Evolutionary conservation across 2,888 invertebrate genomes (phyloP), one percentile per base, ranked within the genome.

Genomic region (Carabus problematicus): DNA sequence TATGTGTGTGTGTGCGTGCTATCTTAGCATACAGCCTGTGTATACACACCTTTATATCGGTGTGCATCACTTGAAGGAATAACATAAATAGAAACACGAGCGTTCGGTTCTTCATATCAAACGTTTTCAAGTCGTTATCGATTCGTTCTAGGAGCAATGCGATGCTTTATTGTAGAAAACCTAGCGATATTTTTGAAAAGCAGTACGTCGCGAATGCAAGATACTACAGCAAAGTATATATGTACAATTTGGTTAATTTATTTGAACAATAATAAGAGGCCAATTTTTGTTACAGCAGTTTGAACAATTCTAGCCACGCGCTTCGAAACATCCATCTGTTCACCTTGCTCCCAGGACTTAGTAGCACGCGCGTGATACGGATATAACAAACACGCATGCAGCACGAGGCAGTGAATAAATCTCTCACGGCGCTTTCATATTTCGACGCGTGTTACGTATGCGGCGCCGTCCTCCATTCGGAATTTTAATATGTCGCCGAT

Each of bases 401-500:
- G n/a, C n/a, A n/a, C n/a, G n/a, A n/a, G 54, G 41, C 59, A 54
- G 42, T 41, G 43, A 29, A 69, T 69, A 69, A 69, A 69, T 69
- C 64, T 54, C 54, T 4, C 12, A 16, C 40, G n/a, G 29, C 39
- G 29, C 29, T 29, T n/a, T 12, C 56, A 56, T 14, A 52, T 42
- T 40, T 61, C 55, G 43, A 63, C 68, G 18, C 47, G 69, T 54
- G 52, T 45, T 62, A 45, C 62, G 69, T 41, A 69, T 68, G 60
- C 67, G 59, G 67, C 52, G 54, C 58, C 59, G 59, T 29, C 12
- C 19, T 62, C 74, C 74, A 76, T 70, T 73, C 75, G 76, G 80
- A 81, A 81, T 81, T 82, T 82, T 82, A 82, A 82, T 82, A 81
- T 80, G 81, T 79, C 78, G 75, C 78, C 80, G 80, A 80, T 81